Base-by-base conservation (phyloP, 1,140 invertebrate genomes). In the Oreohelix idahoensis region DNA sequence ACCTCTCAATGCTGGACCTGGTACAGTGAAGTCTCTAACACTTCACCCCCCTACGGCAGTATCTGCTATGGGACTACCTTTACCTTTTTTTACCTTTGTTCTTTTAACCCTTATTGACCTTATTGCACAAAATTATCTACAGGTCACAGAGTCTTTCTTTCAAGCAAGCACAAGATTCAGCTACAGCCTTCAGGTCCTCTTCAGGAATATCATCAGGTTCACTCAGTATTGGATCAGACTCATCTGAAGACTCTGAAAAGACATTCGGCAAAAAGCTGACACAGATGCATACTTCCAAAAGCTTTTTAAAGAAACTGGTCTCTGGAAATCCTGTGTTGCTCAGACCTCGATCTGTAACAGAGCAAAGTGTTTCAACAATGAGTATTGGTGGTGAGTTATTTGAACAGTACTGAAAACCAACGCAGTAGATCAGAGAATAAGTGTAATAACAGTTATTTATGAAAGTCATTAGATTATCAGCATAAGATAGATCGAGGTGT, bases 181-280 rank as follows among this genome's bases (percentile, higher is more conserved):
- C 8, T 10, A 39, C 8, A 4, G 11, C 32, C 26, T 15, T 39
- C 73, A 39, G 42, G 39, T 49, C 73, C 35, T 10, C 15, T 36
- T n/a, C n/a, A n/a, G 69, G 36, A 35, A 17, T 2, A 17, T 5
- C 29, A 23, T 79, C 79, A 2, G n/a, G 79, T 10, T 81, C 79
- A 49, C 45, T 49, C 26, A 81, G 79, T 35, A 26, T 74, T 32
- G 39, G 29, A n/a, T 81, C 79, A 51, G 79, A 81, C 5, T 49
- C 29, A 66, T 73, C 29, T 2, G n/a, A 20, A 45, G 79, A 81
- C 35, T 79, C 63, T 26, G 32, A 45, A 49, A 79, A 45, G 32
- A 45, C 42, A 15, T 20, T 5, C 4, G 66, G 70, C 15, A 73
- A 53, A 42, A 51, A 45, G 4, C 49, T 39, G 4, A 73, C 79